Percentiles rank a stretch among this genome's conserved stretches.
Evolutionary conservation across 2,888 invertebrate genomes (phyloP).

Genomic region (Ischnus inquisitorius): DNA sequence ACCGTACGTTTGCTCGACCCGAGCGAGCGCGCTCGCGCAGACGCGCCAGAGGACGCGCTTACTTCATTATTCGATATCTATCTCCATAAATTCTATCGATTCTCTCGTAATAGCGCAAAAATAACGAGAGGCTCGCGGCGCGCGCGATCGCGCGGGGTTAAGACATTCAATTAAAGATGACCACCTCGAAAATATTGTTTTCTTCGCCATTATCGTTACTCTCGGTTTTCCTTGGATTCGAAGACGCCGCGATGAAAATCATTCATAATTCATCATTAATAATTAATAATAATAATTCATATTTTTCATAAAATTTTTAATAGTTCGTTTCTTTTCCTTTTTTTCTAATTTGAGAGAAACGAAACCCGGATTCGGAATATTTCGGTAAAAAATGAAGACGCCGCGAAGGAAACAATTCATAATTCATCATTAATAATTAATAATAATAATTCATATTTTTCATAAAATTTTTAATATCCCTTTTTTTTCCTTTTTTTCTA

Average conservation of each 20-base stretch:
- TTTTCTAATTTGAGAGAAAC: no score
- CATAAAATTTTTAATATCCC: no score
- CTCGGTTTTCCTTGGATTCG: background rate
- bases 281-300: no score
- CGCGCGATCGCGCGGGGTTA: background rate
- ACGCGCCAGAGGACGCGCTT: background rate
- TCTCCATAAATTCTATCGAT: slow-evolving; percentile 49
- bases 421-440: no score
- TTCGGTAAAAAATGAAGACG: no score
- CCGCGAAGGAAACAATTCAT: no score
- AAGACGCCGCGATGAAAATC: background rate
- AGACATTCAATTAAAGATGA: background rate
- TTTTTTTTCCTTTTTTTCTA: no score
- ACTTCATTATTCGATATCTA: slow-evolving; percentile 57
- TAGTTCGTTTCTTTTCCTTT: no score
- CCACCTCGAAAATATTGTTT: background rate
- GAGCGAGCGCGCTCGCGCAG: background rate
- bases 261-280: no score
- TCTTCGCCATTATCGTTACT: background rate
- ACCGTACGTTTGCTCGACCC: background rate
- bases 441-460: no score
- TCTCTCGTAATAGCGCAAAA: background rate
- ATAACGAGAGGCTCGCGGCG: background rate
- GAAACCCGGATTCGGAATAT: no score
- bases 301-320: no score